Evolutionary conservation across 2,113 vertebrate species (phyloP).

Genomic region (Ornithorhynchus anatinus): DNA sequence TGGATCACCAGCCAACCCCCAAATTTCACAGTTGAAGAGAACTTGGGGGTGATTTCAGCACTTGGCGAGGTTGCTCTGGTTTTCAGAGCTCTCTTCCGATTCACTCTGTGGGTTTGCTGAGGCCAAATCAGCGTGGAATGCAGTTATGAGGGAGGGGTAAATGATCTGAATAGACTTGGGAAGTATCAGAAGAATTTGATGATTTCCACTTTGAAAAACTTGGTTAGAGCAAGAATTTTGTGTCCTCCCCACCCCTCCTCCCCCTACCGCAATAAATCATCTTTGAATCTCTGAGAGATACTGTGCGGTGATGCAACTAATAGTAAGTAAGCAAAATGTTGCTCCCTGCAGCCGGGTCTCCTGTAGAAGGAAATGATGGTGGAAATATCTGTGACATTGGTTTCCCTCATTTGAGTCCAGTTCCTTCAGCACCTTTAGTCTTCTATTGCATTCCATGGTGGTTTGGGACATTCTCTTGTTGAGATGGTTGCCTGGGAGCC

Average conservation of each 20-base stretch:
- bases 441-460: constrained; percentile 67
- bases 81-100: background rate
- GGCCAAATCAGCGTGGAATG: constrained; percentile 68
- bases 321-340: background rate
- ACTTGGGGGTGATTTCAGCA: background rate
- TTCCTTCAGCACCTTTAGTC: background rate
- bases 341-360: background rate
- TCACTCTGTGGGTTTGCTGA: constrained; percentile 10
- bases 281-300: too few species aligned
- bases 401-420: background rate
- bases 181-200: background rate
- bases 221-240: background rate
- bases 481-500: background rate
- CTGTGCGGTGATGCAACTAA: background rate
- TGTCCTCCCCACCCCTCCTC: background rate
- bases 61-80: too few species aligned
- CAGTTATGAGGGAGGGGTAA: background rate
- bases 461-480: constrained; percentile 41
- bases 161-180: background rate
- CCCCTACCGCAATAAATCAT: too few species aligned
- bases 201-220: background rate
- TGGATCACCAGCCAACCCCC: background rate
- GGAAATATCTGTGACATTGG: background rate
- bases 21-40: background rate
- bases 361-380: background rate